Conservation (phyloP, 2,113 vertebrate genomes). For the Channa maculata region DNA sequence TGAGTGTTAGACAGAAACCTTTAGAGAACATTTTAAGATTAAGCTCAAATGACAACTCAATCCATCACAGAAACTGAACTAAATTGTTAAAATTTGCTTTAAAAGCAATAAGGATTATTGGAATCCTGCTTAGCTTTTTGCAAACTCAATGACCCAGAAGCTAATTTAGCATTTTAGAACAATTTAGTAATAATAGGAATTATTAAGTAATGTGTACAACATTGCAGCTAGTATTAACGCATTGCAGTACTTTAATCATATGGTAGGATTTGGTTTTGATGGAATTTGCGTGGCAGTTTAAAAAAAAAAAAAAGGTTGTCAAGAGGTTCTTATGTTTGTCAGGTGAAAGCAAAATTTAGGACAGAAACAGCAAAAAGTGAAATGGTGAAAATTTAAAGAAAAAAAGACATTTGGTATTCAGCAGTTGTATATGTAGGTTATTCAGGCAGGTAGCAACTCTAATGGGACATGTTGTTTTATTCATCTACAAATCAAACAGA, state of each 20-base stretch:
- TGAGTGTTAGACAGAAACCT: neutral
- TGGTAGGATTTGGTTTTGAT: neutral
- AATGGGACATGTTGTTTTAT: constrained; percentile 48
- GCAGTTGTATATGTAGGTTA: constrained; percentile 56
- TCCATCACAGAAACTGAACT: neutral
- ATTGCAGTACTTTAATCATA: neutral
- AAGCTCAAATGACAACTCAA: neutral
- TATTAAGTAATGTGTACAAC: neutral
- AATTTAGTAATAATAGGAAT: too few relatives aligned
- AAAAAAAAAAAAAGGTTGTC: neutral
- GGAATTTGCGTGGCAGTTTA: too few relatives aligned
- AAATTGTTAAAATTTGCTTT: neutral
- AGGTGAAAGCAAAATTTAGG: constrained; percentile 9
- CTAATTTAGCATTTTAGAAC: too few relatives aligned
- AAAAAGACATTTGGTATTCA: constrained; percentile 21
- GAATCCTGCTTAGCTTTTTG: too few relatives aligned
- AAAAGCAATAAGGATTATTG: neutral
- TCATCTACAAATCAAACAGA: constrained; percentile 66
- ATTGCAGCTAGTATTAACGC: neutral
- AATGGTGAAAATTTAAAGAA: neutral
- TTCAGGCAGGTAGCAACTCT: constrained; percentile 45
- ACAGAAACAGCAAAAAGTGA: neutral
- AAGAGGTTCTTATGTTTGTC: neutral
- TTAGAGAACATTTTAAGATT: constrained; percentile 1
- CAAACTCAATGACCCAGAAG: too few relatives aligned